Percentiles rank a stretch among this genome's conserved stretches.
These are phyloP conservation scores for Arenaria interpres DNA, from an alignment of 2,113 vertebrate species.

Conservation along the genomic window DNA sequence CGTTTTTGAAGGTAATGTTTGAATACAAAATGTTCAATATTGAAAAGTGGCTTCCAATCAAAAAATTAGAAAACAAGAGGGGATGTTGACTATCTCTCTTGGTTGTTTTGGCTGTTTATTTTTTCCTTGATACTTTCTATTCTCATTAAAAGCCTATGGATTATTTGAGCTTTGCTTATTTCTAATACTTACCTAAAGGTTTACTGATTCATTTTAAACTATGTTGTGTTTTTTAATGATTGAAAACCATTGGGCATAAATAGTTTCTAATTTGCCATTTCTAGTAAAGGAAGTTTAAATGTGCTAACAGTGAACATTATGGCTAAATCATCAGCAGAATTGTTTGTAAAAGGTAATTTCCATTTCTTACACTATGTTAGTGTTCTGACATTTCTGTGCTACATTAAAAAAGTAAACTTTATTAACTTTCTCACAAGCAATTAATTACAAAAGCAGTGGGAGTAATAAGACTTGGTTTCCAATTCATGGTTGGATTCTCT, in stretches of 20 bases:
- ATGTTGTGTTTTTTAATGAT: neutral
- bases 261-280: neutral
- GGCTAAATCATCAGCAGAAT: neutral
- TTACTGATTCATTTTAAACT: neutral
- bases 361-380: neutral
- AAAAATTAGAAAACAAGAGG: neutral
- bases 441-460: conserved; percentile 31
- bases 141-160: neutral
- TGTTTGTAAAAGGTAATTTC: neutral
- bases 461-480: conserved; percentile 14
- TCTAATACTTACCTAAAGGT: neutral
- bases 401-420: conserved; percentile 1
- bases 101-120: neutral
- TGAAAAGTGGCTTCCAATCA: neutral
- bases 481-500: neutral
- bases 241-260: neutral
- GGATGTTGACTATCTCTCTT: neutral
- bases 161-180: neutral
- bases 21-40: neutral
- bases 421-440: conserved; percentile 34
- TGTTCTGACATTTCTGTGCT: neutral
- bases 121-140: neutral
- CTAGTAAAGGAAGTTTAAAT: neutral
- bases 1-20: neutral
- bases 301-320: neutral